Evolutionary conservation across 2,888 invertebrate genomes (phyloP), one percentile per base, ranked within the genome.

Genomic region (Caenorhabditis sp.): DNA sequence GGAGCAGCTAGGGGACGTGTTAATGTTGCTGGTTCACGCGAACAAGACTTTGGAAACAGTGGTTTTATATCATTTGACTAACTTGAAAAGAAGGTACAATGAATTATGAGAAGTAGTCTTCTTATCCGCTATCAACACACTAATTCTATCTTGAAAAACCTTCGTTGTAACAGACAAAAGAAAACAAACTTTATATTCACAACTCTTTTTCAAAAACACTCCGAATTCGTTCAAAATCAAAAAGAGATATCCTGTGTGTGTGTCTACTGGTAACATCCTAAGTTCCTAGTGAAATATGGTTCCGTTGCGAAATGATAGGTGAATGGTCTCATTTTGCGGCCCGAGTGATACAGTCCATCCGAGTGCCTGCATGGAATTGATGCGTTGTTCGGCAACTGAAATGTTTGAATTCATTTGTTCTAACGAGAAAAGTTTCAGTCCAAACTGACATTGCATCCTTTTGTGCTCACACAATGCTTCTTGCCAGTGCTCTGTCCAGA

Each of bases 181-280:
- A n/a, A n/a, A 7, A 2, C 9, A 9, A 9, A 35, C 6, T 17
- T 24, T 24, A 35, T 1, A 8, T 37, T 37, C 55, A 37, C 0
- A 13, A 35, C 9, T 35, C 0, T 11, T 46, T 1, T n/a, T 55
- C 24, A n/a, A 26, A 2, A 24, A 13, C 41, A 11, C n/a, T 8
- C n/a, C n/a, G n/a, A 35, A 35, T 30, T 30, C 9, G 5, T 41
- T 32, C 45, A 35, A 59, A 45, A 27, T 56, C 41, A n/a, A n/a
- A n/a, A n/a, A n/a, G n/a, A n/a, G n/a, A n/a, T n/a, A n/a, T n/a
- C n/a, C n/a, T n/a, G n/a, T n/a, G n/a, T n/a, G n/a, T n/a, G n/a
- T n/a, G n/a, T n/a, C n/a, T 45, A 70, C 15, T 70, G 50, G 45
- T 70, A 70, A 37, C 70, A 70, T 17, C 70, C 70, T 37, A 70